Conservation (phyloP, 2,888 invertebrate species). For the Heliconius ismenius region DNA sequence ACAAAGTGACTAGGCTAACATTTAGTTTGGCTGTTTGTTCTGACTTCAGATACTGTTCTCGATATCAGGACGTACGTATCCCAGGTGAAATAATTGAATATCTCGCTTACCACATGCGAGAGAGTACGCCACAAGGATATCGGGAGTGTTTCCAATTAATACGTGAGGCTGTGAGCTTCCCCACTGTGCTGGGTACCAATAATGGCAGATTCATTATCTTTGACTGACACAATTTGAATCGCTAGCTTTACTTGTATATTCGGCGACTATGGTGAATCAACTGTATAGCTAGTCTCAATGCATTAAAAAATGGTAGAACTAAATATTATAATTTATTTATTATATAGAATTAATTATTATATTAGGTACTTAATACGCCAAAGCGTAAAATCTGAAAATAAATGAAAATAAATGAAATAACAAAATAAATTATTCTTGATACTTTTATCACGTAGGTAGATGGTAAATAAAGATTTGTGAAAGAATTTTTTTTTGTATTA, state of each 20-base stretch:
- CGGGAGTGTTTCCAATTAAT: conserved; percentile 60
- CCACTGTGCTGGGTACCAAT: conserved; percentile 51
- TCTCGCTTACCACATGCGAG: conserved; percentile 55
- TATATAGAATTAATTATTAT: no score
- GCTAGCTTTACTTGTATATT: conserved; percentile 7
- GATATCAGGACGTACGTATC: conserved; percentile 49
- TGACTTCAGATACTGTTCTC: conserved; percentile 57
- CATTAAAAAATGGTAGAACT: not conserved
- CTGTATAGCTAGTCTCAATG: not conserved
- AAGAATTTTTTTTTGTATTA: no score
- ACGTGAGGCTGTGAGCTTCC: conserved; percentile 43
- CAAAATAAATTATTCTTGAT: no score
- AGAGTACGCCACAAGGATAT: conserved; percentile 53
- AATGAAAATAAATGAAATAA: no score
- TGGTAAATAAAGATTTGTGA: no score
- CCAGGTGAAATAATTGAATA: conserved; percentile 63
- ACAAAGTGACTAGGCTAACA: conserved; percentile 38
- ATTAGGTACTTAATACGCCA: no score
- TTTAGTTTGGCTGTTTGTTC: conserved; percentile 68
- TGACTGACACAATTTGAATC: conserved; percentile 49
- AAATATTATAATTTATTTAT: not conserved
- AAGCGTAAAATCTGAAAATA: no score
- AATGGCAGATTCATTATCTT: conserved; percentile 56
- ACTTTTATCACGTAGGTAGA: no score
- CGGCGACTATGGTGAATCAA: conserved; percentile 2